Evolutionary conservation across 2,888 invertebrate species (phyloP).

Genomic region (Trichacis sp.): DNA sequence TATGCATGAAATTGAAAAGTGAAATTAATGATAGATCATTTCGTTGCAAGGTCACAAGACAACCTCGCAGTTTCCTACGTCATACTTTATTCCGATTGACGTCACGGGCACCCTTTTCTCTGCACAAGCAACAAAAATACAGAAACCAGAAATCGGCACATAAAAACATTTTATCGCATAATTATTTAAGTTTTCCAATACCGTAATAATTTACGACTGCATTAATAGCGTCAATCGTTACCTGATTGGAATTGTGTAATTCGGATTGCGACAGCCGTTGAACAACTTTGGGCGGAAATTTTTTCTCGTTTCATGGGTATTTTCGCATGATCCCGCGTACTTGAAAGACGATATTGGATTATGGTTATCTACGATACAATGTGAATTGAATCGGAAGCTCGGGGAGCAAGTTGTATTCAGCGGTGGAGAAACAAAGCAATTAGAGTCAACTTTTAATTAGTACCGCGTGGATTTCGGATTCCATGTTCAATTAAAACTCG

Average conservation of each 20-base stretch:
- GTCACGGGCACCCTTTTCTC: neutral
- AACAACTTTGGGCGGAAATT: neutral
- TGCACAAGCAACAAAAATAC: conserved; percentile 1
- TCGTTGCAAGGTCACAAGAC: conserved; percentile 1
- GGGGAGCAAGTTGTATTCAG: conserved; percentile 40
- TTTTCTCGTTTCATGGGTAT: neutral
- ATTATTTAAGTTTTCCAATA: conserved; percentile 5
- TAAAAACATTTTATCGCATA: neutral
- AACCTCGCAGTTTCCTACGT: neutral
- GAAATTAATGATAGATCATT: conserved; percentile 1
- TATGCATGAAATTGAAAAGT: neutral
- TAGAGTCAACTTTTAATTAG: conserved; percentile 27
- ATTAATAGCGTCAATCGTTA: neutral
- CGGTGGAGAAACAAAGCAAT: conserved; percentile 24
- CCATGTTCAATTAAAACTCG: no score
- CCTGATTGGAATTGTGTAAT: conserved; percentile 7
- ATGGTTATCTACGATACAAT: no score
- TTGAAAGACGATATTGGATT: neutral
- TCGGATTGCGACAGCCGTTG: neutral
- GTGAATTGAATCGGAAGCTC: conserved; percentile 29
- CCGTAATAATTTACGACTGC: conserved; percentile 3
- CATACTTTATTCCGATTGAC: neutral
- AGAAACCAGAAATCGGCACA: neutral
- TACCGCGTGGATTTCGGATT: conserved; percentile 8
- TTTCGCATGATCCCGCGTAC: neutral